These are phyloP conservation scores for Bombus vancouverensis DNA, from an alignment of 1,140 invertebrate genomes.

Conservation along the genomic window DNA sequence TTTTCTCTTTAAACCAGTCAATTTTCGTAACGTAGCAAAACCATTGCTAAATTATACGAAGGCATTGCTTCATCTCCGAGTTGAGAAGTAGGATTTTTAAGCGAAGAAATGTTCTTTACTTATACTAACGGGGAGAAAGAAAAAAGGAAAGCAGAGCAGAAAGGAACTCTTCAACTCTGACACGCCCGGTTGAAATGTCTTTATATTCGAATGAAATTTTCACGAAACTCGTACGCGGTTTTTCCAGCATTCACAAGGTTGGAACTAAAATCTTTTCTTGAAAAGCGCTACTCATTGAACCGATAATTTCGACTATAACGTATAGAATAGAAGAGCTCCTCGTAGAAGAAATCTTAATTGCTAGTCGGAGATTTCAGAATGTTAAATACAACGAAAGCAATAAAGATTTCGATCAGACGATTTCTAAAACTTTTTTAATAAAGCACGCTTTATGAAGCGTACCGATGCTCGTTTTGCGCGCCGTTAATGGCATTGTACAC, in stretches of 20 bases:
- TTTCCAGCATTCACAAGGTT: neutral
- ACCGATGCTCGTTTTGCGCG: neutral
- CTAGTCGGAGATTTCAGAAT: neutral
- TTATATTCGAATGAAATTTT: constrained; percentile 20
- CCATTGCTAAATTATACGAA: neutral
- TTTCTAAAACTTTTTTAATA: constrained; percentile 40
- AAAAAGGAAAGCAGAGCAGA: neutral
- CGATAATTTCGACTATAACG: constrained; percentile 12
- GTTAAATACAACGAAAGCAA: constrained; percentile 4
- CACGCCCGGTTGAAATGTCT: neutral
- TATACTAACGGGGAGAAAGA: neutral
- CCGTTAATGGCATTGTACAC: constrained; percentile 17
- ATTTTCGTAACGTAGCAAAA: neutral
- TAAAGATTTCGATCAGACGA: constrained; percentile 5
- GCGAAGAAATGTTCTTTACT: neutral
- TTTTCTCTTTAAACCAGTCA: neutral
- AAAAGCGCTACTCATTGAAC: neutral
- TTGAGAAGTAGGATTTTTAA: neutral
- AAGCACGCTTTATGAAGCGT: constrained; percentile 23
- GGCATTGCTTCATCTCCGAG: neutral
- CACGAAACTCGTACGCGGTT: neutral
- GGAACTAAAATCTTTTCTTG: neutral
- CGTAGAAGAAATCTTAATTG: constrained; percentile 4
- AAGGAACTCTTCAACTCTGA: neutral
- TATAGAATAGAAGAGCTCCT: neutral